These are phyloP conservation scores for Ammodytes dubius DNA, from an alignment of 2,113 vertebrate species.

Conservation along the genomic window DNA sequence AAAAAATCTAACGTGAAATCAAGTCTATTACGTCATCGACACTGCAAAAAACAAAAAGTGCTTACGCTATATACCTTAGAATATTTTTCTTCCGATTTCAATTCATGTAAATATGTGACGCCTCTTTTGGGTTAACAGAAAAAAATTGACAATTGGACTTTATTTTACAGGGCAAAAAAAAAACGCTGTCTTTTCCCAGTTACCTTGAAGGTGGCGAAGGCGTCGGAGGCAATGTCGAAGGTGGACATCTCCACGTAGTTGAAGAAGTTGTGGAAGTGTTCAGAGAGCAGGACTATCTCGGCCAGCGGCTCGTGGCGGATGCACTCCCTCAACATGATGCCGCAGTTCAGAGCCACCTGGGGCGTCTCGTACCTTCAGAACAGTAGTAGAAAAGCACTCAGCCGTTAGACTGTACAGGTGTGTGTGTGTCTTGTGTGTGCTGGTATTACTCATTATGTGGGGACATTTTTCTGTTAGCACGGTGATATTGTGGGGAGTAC, in stretches of 20 bases:
- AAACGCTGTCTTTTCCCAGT: conserved; percentile 14
- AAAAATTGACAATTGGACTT: too few relatives aligned
- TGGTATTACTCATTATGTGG: too few relatives aligned
- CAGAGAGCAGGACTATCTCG: conserved; percentile 92
- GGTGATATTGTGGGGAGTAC: too few relatives aligned
- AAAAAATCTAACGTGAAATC: not conserved
- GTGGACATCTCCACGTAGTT: conserved; percentile 97
- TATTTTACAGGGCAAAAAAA: too few relatives aligned
- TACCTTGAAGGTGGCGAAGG: conserved; percentile 98
- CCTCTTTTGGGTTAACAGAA: too few relatives aligned
- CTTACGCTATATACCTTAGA: too few relatives aligned
- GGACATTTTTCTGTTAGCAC: too few relatives aligned
- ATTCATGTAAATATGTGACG: too few relatives aligned
- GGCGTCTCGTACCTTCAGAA: conserved; percentile 92
- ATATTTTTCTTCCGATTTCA: too few relatives aligned
- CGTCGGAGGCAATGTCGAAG: conserved; percentile 98
- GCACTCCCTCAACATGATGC: conserved; percentile 98
- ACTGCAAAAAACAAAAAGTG: too few relatives aligned
- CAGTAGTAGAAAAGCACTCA: not conserved
- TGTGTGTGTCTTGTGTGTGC: not conserved
- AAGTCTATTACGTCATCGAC: not conserved
- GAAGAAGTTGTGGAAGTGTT: conserved; percentile 94
- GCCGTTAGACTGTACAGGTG: not conserved
- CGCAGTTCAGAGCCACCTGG: conserved; percentile 94
- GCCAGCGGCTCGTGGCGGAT: conserved; percentile 96